A percentile compares a stretch with the other conserved stretches of the same genome.
phyloP scores from a whole-genome alignment of 2,113 vertebrate genomes.

The Syngnathus floridae region DNA sequence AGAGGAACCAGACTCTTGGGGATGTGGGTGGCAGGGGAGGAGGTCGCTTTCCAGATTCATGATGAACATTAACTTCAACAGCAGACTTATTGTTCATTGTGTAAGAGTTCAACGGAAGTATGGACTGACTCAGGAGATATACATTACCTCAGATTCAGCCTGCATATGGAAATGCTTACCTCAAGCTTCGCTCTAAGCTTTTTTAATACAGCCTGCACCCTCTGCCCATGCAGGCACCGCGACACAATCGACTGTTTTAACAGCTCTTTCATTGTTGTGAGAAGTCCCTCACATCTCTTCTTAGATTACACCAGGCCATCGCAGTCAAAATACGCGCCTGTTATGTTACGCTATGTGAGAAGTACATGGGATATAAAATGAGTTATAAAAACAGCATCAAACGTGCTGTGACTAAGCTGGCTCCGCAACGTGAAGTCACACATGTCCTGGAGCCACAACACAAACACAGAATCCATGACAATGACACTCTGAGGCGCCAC shows the following conservation, averaged over 20 bases:
- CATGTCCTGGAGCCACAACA: constrained; percentile 38
- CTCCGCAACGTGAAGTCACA: constrained; percentile 44
- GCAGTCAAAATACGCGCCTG: constrained; percentile 58
- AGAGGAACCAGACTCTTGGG: constrained; percentile 47
- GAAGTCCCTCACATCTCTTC: constrained; percentile 55
- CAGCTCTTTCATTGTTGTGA: constrained; percentile 60
- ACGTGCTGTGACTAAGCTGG: constrained; percentile 44
- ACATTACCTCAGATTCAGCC: constrained; percentile 61
- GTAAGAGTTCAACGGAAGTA: constrained; percentile 61
- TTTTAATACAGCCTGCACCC: constrained; percentile 51
- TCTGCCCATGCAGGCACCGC: constrained; percentile 61
- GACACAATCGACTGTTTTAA: constrained; percentile 65
- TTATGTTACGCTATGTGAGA: constrained; percentile 63
- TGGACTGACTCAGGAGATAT: constrained; percentile 59
- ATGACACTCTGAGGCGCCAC: constrained; percentile 14
- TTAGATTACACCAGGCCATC: constrained; percentile 52
- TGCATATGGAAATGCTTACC: constrained; percentile 73
- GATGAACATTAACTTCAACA: constrained; percentile 68
- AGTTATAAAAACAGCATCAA: constrained; percentile 58
- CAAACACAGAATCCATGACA: constrained; percentile 26
- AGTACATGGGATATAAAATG: constrained; percentile 46
- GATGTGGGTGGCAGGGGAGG: constrained; percentile 30
- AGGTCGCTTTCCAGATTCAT: constrained; percentile 58
- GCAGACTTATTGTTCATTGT: constrained; percentile 72
- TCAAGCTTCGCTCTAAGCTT: constrained; percentile 56